Evolutionary conservation across 2,888 invertebrate species (phyloP), one percentile per base, ranked within the genome.

Genomic region (Ornithoptera alexandrae): DNA sequence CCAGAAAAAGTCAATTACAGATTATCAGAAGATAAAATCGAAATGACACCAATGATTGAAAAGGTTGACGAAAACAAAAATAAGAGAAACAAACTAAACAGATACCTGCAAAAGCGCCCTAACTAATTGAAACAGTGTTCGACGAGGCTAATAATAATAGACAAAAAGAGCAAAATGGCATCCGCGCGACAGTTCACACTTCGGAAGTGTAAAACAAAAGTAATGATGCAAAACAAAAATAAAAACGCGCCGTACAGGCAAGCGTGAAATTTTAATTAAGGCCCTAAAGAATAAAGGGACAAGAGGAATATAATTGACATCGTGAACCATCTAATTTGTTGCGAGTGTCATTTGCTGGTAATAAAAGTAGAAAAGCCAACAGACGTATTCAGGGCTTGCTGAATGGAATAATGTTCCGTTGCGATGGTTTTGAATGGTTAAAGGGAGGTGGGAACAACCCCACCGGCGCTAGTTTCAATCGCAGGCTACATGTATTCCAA

Each of bases 231-330:
- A 78, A 73, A 73, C 77, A 78, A 80, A 79, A 81, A 84, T 74
- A 74, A 74, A 74, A 73, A 72, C 72, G 73, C 66, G 74, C 66
- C 70, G 78, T 80, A 81, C 80, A 81, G 77, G 81, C 77, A 78
- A 81, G 84, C 90, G 89, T 88, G 82, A 89, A 88, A 87, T 89
- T 91, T 91, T 91, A 92, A 92, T 92, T 90, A 92, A 87, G 82
- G 83, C 81, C 87, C 88, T 88, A 87, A 82, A 84, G 79, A 80
- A 81, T 67, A 79, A 81, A 80, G 81, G 76, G 81, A 84, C 84
- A 84, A 84, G 83, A 84, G 79, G 78, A 78, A 80, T 81, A 85
- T 85, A 86, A 89, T 85, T 87, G 85, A 81, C 81, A 85, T 84
- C 82, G 81, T 84, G 86, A 87, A 85, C 81, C 85, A 82, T 86